phyloP scores from a whole-genome alignment of 2,888 invertebrate species.

The Dioctria rufipes region DNA sequence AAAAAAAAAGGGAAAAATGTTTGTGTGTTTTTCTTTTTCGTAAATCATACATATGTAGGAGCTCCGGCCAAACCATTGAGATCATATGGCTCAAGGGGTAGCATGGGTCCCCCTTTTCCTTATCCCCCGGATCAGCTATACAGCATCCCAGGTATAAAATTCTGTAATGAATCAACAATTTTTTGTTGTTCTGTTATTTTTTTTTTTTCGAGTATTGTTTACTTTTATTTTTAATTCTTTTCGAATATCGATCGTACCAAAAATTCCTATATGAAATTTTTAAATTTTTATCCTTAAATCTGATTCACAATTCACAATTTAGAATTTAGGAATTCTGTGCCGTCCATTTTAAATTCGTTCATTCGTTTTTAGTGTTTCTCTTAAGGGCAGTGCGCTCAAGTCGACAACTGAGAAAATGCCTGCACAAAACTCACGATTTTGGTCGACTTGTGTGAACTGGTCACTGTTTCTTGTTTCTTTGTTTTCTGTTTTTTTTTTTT shows the following conservation, averaged over 20 bases:
- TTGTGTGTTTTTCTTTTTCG: conserved; percentile 51
- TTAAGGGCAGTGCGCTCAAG: too few relatives aligned
- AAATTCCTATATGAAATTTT: background rate
- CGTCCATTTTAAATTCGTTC: conserved; percentile 5
- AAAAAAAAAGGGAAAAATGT: conserved; percentile 34
- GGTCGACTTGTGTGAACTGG: too few relatives aligned
- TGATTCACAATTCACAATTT: conserved; percentile 10
- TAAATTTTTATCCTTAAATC: conserved; percentile 27
- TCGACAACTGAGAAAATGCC: too few relatives aligned
- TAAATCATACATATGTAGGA: conserved; percentile 64
- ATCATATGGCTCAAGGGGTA: conserved; percentile 71
- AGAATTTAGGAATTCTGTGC: conserved; percentile 14
- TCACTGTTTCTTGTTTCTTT: background rate
- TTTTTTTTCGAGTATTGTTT: conserved; percentile 44
- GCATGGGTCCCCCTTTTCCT: conserved; percentile 71
- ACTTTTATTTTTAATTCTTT: conserved; percentile 47
- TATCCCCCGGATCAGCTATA: conserved; percentile 72
- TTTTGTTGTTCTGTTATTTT: conserved; percentile 10
- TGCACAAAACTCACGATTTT: too few relatives aligned
- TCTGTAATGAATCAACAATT: conserved; percentile 18
- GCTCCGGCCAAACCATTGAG: conserved; percentile 72
- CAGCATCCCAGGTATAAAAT: conserved; percentile 71
- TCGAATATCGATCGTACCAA: background rate
- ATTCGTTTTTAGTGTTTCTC: too few relatives aligned
- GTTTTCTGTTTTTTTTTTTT: background rate